Percentiles rank a stretch among this genome's conserved stretches.
Conservation (phyloP, 1,140 invertebrate species). For the Polypedilum pembai region DNA sequence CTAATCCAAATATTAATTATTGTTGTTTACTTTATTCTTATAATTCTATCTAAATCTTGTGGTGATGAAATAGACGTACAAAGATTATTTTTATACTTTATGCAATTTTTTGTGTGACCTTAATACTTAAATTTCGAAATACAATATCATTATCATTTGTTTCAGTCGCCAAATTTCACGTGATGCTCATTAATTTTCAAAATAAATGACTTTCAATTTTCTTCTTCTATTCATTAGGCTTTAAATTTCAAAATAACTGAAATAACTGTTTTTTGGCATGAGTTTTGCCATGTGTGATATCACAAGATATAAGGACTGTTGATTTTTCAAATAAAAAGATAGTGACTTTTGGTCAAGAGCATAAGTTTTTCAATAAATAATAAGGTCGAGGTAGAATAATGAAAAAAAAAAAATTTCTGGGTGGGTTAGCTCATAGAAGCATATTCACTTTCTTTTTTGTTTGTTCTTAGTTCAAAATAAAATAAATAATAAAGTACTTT, state of each 20-base stretch:
- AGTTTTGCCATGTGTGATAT: background rate
- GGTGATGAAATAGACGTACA: too few species aligned
- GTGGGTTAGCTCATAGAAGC: too few species aligned
- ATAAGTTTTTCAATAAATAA: background rate
- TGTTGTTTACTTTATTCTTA: too few species aligned
- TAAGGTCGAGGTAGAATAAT: background rate
- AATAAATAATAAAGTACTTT: too few species aligned
- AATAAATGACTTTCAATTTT: background rate
- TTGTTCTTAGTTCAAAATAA: too few species aligned
- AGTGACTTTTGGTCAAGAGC: conserved; percentile 16
- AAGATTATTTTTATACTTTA: too few species aligned
- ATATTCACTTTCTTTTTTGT: too few species aligned
- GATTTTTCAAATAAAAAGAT: background rate
- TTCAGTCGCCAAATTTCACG: conserved; percentile 14
- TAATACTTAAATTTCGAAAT: background rate
- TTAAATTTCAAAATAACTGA: background rate
- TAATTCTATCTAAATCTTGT: too few species aligned
- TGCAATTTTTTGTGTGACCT: too few species aligned
- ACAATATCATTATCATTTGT: background rate
- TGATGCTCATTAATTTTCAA: background rate
- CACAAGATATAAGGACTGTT: conserved; percentile 4
- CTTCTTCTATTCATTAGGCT: background rate
- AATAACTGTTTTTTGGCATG: too few species aligned
- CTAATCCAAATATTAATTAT: too few species aligned
- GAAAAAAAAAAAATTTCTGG: background rate